Evolutionary conservation across 1,140 invertebrate species (phyloP).

Genomic region (Brachystomella parvula): DNA sequence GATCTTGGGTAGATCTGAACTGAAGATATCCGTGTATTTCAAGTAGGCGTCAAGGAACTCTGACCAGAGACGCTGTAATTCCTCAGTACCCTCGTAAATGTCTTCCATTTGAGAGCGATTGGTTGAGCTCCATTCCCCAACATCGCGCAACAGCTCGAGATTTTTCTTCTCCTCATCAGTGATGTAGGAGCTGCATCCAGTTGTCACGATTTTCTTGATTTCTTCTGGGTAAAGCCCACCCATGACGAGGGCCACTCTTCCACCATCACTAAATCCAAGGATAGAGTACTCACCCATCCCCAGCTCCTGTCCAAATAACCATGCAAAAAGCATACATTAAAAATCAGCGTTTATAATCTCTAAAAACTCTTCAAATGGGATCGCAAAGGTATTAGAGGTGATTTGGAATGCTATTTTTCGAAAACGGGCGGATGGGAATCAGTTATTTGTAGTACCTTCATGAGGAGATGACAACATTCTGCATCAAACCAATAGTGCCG

Average conservation of each 20-base stretch:
- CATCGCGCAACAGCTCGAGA: neutral
- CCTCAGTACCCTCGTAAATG: neutral
- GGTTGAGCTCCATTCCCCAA: neutral
- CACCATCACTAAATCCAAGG: constrained; percentile 3
- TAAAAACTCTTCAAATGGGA: no score
- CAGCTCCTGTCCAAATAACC: neutral
- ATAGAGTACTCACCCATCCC: neutral
- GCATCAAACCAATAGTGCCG: neutral
- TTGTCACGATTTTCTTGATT: neutral
- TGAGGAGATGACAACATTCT: neutral
- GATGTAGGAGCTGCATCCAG: neutral
- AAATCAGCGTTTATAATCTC: no score
- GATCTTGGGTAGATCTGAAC: neutral
- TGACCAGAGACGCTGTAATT: neutral
- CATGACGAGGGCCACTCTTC: neutral
- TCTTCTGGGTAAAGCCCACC: neutral
- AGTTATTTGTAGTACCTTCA: neutral
- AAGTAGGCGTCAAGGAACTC: neutral
- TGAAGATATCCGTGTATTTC: neutral
- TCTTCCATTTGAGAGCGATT: neutral
- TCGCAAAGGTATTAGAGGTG: neutral
- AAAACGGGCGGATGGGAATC: neutral
- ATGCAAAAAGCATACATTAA: no score
- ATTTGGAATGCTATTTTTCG: neutral
- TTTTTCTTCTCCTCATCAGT: neutral